Conservation (phyloP, 2,888 invertebrate genomes). For the Halictus ligatus region DNA sequence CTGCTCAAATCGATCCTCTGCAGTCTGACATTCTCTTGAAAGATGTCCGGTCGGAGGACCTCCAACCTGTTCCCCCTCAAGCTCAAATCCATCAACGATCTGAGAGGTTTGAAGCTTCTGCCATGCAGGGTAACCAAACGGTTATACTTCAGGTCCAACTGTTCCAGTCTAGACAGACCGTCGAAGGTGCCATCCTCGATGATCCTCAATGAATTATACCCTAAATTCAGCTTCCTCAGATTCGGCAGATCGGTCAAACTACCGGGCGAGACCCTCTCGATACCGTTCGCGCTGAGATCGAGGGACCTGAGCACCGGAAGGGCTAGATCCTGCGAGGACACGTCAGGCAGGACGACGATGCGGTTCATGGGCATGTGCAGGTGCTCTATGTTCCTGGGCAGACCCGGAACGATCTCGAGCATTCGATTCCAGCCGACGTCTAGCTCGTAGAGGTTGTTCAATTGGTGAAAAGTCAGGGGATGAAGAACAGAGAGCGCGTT, state of each 20-base stretch:
- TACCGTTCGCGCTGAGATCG: conserved; percentile 91
- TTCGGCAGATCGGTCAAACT: conserved; percentile 88
- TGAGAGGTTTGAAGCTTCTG: conserved; percentile 87
- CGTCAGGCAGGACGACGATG: conserved; percentile 88
- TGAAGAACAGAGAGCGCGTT: conserved; percentile 90
- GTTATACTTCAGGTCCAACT: conserved; percentile 91
- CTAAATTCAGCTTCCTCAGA: conserved; percentile 89
- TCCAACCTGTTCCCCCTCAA: conserved; percentile 92
- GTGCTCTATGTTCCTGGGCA: conserved; percentile 92
- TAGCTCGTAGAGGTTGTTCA: conserved; percentile 91
- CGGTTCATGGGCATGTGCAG: conserved; percentile 90
- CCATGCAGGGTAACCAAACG: conserved; percentile 89
- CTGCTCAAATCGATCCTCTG: conserved; percentile 90
- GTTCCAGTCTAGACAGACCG: conserved; percentile 89
- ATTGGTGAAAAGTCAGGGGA: conserved; percentile 91
- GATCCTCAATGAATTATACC: conserved; percentile 89
- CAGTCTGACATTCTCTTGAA: conserved; percentile 88
- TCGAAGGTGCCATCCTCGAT: conserved; percentile 90
- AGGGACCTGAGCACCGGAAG: conserved; percentile 90
- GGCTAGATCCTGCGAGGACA: conserved; percentile 89
- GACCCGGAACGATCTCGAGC: conserved; percentile 90
- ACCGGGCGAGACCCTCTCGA: conserved; percentile 89
- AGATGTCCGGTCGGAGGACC: conserved; percentile 88
- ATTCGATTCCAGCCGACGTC: conserved; percentile 91
- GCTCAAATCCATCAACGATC: conserved; percentile 89